Evolutionary conservation across 2,888 invertebrate species (phyloP).

Genomic region (Phalera bucephala): DNA sequence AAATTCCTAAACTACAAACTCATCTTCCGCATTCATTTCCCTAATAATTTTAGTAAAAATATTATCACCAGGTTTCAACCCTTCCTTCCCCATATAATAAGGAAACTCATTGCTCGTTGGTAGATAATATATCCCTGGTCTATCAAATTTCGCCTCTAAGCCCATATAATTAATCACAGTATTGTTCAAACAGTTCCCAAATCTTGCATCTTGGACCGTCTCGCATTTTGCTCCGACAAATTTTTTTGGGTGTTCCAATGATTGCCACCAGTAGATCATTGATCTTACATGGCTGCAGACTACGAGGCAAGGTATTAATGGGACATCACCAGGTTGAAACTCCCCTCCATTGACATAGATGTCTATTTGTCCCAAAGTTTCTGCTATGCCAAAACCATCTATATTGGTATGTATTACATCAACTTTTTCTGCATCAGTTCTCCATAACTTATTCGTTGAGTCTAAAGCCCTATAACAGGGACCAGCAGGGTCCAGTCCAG

Average conservation of each 20-base stretch:
- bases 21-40: conserved; percentile 55
- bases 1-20: conserved; percentile 36
- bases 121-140: conserved; percentile 63
- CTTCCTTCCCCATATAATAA: conserved; percentile 61
- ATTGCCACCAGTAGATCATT: conserved; percentile 68
- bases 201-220: conserved; percentile 62
- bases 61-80: conserved; percentile 61
- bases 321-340: conserved; percentile 65
- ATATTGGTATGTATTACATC: conserved; percentile 72
- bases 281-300: conserved; percentile 64
- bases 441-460: conserved; percentile 42
- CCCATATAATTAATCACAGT: conserved; percentile 54
- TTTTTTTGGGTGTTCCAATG: conserved; percentile 66
- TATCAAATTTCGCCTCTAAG: conserved; percentile 54
- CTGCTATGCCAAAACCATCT: conserved; percentile 73
- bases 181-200: conserved; percentile 61
- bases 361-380: conserved; percentile 64
- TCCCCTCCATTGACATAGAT: conserved; percentile 73
- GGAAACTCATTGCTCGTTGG: conserved; percentile 66
- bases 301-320: conserved; percentile 61
- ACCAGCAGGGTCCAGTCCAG: conserved; percentile 71
- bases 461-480: conserved; percentile 64
- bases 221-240: conserved; percentile 64
- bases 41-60: conserved; percentile 51
- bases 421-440: conserved; percentile 52